Evolutionary conservation across 1,140 invertebrate species (phyloP), one percentile per base, ranked within the genome.

Genomic region (Eriocheir sinensis): DNA sequence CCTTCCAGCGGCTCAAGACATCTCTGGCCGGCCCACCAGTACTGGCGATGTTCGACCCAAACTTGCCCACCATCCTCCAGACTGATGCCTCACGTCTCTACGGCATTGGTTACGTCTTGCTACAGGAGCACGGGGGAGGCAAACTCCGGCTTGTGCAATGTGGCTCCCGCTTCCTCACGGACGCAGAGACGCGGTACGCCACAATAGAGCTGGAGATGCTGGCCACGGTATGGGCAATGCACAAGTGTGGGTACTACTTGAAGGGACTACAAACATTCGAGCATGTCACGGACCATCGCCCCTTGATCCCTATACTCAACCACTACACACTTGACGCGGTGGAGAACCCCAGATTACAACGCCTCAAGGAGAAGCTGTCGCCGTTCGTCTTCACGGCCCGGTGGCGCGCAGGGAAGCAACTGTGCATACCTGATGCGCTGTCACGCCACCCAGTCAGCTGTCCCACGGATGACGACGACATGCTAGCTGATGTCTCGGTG

Each of bases 141-240:
- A 8, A 30, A 15, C 34, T 90, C n/a, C 40, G 30, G 17, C 38
- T 90, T 17, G 40, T 90, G 27, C 91, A 86, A 34, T 92, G 91
- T 92, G 91, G 91, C 88, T 92, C 91, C 15, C 15, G 91, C 8
- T 90, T 90, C 41, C 40, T 90, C 27, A 90, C 41, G 9, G 30
- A 90, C 38, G 17, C 44, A 12, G 40, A 48, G 89, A 90, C 89
- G 17, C 17, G 89, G 40, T 30, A 48, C 21, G 53, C 53, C 6
- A 72, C 21, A 1, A 81, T 72, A 12, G 53, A 72, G 21, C 27
- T 72, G 53, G 38, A 90, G 30, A 15, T 90, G 41, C 15, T 90
- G 0, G 40, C 1, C 32, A 21, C 48, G 38, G 41, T 32, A 15
- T 90, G 89, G 89, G 89, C 88, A 17, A 90, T 36, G 21, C 21